Percentiles rank a stretch among this genome's conserved stretches.
Evolutionary conservation across 2,888 invertebrate genomes (phyloP).

Genomic region (Dasysyrphus tricinctus): DNA sequence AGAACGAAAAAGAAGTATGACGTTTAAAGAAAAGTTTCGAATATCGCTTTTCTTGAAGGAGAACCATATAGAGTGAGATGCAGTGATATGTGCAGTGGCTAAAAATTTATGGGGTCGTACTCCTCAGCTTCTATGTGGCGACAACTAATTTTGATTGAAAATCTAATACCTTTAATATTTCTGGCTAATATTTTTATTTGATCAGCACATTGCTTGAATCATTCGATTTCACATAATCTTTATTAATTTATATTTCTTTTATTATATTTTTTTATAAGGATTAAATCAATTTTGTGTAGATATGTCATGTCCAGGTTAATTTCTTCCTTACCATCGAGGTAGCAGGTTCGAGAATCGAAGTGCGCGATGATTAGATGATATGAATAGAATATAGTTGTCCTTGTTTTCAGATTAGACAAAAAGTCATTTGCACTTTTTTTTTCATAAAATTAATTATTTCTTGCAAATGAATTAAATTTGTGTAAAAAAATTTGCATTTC

Average conservation of each 20-base stretch:
- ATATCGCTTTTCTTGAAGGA: conserved; percentile 33
- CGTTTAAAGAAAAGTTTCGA: conserved; percentile 51
- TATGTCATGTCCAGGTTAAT: background rate
- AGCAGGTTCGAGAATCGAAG: conserved; percentile 61
- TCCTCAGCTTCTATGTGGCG: conserved; percentile 62
- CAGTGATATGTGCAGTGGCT: conserved; percentile 55
- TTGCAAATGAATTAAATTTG: conserved; percentile 8
- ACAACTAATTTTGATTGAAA: conserved; percentile 2
- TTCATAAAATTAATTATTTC: conserved; percentile 13
- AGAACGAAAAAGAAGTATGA: conserved; percentile 32
- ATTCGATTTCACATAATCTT: background rate
- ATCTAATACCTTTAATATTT: background rate
- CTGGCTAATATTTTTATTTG: background rate
- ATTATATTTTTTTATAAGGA: background rate
- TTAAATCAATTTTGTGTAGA: conserved; percentile 15
- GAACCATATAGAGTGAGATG: conserved; percentile 63
- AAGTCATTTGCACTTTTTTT: conserved; percentile 48
- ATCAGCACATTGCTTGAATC: background rate
- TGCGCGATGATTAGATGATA: conserved; percentile 32
- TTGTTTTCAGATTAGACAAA: conserved; percentile 32
- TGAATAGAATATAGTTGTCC: conserved; percentile 42
- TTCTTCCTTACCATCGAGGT: conserved; percentile 21
- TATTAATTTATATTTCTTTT: background rate
- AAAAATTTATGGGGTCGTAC: conserved; percentile 43
- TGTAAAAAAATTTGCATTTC: conserved; percentile 23